Evolutionary conservation across 2,113 vertebrate species (phyloP).

Genomic region (Microcebus murinus): DNA sequence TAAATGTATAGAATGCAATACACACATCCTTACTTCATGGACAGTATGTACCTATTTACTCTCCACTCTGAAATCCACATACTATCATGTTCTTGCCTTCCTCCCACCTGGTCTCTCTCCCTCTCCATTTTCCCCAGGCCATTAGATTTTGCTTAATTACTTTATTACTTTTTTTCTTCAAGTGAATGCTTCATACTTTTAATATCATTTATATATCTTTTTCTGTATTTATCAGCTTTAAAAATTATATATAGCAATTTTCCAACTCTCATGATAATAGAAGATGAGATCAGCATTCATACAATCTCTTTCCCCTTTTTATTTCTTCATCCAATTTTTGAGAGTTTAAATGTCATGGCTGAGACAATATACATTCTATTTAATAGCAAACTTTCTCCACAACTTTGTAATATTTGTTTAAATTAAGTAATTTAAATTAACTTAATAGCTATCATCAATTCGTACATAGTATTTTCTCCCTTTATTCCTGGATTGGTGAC

Average conservation of each 20-base stretch:
- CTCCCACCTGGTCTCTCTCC: not conserved
- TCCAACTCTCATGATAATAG: not conserved
- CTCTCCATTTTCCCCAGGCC: not conserved
- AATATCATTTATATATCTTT: not conserved
- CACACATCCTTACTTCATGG: not conserved
- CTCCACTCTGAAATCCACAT: not conserved
- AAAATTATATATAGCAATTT: not conserved
- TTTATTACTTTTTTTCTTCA: not conserved
- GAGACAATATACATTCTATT: not conserved
- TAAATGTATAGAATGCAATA: not conserved
- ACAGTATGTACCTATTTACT: too few species aligned
- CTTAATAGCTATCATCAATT: not conserved
- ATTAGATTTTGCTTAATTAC: not conserved
- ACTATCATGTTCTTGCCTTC: rapidly evolving
- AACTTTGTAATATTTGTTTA: not conserved
- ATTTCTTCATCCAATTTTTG: not conserved
- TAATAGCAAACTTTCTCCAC: not conserved
- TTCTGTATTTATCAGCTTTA: not conserved
- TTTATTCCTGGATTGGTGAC: not conserved
- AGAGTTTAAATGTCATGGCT: not conserved
- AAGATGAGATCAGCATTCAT: not conserved
- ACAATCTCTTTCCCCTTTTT: not conserved
- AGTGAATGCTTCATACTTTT: not conserved
- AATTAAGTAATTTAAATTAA: not conserved
- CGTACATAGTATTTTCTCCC: not conserved